Base-by-base conservation (phyloP, 2,888 invertebrate species). In the Lucinisca nassula region DNA sequence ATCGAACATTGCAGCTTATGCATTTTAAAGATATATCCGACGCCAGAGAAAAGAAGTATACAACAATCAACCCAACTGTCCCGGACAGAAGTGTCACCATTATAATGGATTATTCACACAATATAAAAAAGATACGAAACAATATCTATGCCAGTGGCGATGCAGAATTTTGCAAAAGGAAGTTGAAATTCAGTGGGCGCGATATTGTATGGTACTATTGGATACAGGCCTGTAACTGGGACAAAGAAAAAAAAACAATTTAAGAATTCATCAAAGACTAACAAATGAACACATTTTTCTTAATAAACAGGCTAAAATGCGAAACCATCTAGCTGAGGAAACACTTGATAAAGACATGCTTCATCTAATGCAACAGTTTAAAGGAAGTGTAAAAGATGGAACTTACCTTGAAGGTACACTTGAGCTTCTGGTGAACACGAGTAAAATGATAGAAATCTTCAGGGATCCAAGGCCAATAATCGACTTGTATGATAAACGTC, bases 21-120 rank as follows among this genome's bases (percentile, higher is more conserved):
- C 73, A 78, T 35, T 82, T 85, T 49, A 32, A 85, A 40, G 78
- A 74, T 30, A 30, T 35, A 30, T 4, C 6, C n/a, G 81, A 81
- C 78, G 81, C 70, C 30, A 85, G 17, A 81, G 40, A 58, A 30
- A 85, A 58, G 35, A 35, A 38, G 8, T 81, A 49, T 58, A 81
- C 72, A 35, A 45, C 67, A 10, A 49, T 32, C n/a, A 81, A 77
- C 30, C 81, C 73, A 74, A 74, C 21, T 35, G 37, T 72, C 12
- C 58, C 80, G 0, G 38, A 30, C n/a, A 49, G 61, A 24, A 73
- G 32, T 24, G 77, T 82, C n/a, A 82, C 76, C 21, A 55, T 85
- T 0, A 79, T 86, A 24, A 86, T 86, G 82, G 82, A 87, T 51
- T 83, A 72, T 74, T 80, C 76, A 12, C 87, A 86, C 67, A 82